Base-by-base conservation (phyloP, 2,113 vertebrate genomes). In the Lanius ludovicianus region DNA sequence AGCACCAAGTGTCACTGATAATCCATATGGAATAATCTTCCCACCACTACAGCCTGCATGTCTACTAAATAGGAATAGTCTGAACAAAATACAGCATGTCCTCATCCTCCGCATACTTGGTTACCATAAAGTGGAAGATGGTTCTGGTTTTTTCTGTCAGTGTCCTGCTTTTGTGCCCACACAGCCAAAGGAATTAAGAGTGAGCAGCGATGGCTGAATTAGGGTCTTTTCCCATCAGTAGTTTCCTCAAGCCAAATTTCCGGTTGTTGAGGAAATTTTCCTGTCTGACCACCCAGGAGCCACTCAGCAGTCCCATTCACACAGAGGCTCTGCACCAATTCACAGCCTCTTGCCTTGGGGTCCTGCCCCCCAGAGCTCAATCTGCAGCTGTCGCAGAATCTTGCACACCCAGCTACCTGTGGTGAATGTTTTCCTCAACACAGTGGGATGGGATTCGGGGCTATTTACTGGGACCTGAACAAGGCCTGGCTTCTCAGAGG, bases 161-260 rank as follows among this genome's bases (percentile, higher is more conserved):
- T n/a, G 13, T 67, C 47, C 44, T 76, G 21, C 39, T 60, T 80
- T 73, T 73, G 16, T 18, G 2, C 27, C 21, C 37, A 67, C 14
- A 18, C 2, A 1, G 21, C 8, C 33, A 49, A 67, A 92, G 91
- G 55, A 78, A 83, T 50, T 12, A 53, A 60, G n/a, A 47, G 20
- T 33, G 19, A 23, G 25, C 41, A 71, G 63, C 0, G 0, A 60
- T 53, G 19, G 46, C 55, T 2, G 1, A 39, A 47, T 53, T 46
- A 46, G 39, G 23, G 25, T 12, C 8, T 92, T 69, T 44, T 77
- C 11, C 13, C 41, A 39, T 60, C 35, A 35, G 2, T 1, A 82
- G 13, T 25, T 75, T 28, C 41, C 35, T 50, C 20, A 35, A 63
- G 33, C 11, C 30, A 20, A 18, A 79, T 71, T 92, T 73, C 53